Percentiles rank a stretch among this genome's conserved stretches.
These are phyloP conservation scores for Zoroaster sp. DNA, from an alignment of 53 echinoderm and acorn worm genomes.

Conservation along the genomic window DNA sequence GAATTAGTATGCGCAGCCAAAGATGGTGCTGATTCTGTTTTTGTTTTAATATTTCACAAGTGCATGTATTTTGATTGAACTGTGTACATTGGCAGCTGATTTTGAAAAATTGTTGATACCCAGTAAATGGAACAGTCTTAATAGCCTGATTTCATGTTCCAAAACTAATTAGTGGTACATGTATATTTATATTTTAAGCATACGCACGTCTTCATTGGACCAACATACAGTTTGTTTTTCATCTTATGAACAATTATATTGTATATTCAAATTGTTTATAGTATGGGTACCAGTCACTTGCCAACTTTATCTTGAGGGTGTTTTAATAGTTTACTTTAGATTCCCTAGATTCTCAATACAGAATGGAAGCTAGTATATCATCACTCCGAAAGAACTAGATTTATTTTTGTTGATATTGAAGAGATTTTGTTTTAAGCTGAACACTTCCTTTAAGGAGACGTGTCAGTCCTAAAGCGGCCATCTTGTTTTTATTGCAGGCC, in stretches of 20 bases:
- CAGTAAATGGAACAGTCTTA: neutral
- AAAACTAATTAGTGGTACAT: too few relatives aligned
- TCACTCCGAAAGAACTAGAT: too few relatives aligned
- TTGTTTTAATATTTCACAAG: neutral
- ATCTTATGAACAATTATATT: neutral
- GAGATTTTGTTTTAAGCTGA: too few relatives aligned
- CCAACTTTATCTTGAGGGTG: neutral
- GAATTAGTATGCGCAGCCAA: neutral
- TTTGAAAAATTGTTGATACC: neutral
- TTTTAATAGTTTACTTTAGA: neutral
- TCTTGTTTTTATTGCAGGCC: too few relatives aligned
- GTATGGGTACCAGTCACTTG: neutral
- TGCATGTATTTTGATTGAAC: constrained; percentile 3
- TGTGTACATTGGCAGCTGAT: constrained; percentile 40
- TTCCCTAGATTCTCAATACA: too few relatives aligned
- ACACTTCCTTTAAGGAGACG: too few relatives aligned
- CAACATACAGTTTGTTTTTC: neutral
- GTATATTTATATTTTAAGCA: neutral
- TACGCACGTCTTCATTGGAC: neutral
- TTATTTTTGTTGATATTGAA: too few relatives aligned
- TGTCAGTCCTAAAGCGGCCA: too few relatives aligned
- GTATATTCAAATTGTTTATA: neutral
- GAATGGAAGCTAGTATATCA: too few relatives aligned
- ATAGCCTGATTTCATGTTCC: neutral
- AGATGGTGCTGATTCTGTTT: neutral